Conservation (phyloP, 1,140 invertebrate genomes). For the Drosophila hydei region DNA sequence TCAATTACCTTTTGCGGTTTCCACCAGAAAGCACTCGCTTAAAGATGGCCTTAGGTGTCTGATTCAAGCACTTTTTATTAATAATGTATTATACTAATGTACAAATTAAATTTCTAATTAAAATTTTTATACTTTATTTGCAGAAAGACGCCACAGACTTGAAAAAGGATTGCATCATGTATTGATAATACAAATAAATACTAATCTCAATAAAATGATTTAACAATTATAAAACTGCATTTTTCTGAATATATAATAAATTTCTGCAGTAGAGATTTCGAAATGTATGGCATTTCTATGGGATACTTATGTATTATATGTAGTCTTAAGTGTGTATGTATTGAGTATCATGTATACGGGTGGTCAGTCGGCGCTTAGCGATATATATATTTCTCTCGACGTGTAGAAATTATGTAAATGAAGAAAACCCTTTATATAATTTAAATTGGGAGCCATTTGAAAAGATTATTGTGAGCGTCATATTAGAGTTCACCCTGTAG, state of each 20-base stretch:
- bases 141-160: constrained; percentile 2
- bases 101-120: not conserved
- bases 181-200: no score
- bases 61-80: constrained; percentile 69
- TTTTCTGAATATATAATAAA: no score
- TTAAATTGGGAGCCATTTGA: not conserved
- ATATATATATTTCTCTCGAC: not conserved
- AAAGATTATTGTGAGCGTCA: not conserved
- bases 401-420: no score
- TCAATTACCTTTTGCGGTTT: constrained; percentile 88
- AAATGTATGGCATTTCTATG: no score
- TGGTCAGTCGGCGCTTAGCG: no score
- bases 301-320: no score
- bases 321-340: no score
- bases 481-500: constrained; percentile 13
- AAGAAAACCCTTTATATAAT: not conserved
- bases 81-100: not conserved
- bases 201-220: not conserved
- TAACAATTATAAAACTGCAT: not conserved
- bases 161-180: not conserved
- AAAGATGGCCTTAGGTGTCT: constrained; percentile 86
- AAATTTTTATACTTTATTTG: constrained; percentile 4
- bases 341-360: no score
- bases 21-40: constrained; percentile 85
- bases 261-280: no score